phyloP scores from a whole-genome alignment of 2,797 vertebrate genomes.

The Benthosema pterotum region DNA sequence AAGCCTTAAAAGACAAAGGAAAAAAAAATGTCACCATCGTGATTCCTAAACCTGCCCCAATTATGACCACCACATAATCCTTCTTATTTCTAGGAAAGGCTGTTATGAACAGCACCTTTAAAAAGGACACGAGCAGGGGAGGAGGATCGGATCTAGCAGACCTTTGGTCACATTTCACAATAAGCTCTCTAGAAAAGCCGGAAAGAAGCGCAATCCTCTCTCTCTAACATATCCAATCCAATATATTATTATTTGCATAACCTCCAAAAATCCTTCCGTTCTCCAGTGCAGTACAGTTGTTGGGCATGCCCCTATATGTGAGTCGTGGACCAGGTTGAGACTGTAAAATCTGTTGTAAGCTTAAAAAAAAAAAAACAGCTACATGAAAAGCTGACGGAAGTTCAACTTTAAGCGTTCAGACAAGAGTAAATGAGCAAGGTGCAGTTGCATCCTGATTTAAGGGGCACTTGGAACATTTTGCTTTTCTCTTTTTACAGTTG shows the following conservation, averaged over 20 bases:
- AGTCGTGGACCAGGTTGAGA: constrained; percentile 3
- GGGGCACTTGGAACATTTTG: constrained; percentile 41
- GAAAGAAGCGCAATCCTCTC: constrained; percentile 4
- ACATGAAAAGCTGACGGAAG: constrained; percentile 4
- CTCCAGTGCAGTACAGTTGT: constrained; percentile 1
- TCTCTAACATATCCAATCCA: constrained; percentile 9
- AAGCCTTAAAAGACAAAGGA: background rate
- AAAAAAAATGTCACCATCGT: constrained; percentile 1
- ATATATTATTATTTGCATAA: constrained; percentile 4
- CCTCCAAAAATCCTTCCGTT: constrained; percentile 1
- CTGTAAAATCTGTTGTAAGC: constrained; percentile 7
- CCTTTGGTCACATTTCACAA: constrained; percentile 50
- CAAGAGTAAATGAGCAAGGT: constrained; percentile 12
- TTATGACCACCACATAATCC: constrained; percentile 5
- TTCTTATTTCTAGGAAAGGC: constrained; percentile 1
- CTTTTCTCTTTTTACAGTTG: constrained; percentile 17
- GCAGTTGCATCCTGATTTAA: constrained; percentile 25
- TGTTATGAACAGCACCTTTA: constrained; percentile 12
- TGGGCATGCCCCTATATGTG: background rate
- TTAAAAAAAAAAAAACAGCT: background rate
- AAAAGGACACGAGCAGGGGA: background rate
- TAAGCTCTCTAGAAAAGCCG: constrained; percentile 17
- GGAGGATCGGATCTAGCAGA: constrained; percentile 6
- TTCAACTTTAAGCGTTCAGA: constrained; percentile 12
- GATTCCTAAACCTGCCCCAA: background rate